A percentile compares a stretch with the other conserved stretches of the same genome.
Evolutionary conservation across 1,140 invertebrate species (phyloP).

Genomic region (Drosophila dunni): DNA sequence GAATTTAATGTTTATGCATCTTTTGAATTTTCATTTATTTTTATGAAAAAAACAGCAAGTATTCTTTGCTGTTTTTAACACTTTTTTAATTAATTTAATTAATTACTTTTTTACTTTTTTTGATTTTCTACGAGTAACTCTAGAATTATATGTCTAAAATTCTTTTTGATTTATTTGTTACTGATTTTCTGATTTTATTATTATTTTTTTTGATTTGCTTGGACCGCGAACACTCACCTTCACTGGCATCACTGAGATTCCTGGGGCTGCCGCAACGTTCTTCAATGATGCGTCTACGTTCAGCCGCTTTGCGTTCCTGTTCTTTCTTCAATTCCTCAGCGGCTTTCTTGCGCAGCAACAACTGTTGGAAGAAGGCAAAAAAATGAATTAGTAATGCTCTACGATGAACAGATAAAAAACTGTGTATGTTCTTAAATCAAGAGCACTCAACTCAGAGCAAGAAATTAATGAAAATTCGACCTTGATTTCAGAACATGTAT

Average conservation of each 20-base stretch:
- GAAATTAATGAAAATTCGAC: no score
- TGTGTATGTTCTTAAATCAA: no score
- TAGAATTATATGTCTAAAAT: not conserved
- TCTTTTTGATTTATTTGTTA: slow-evolving; percentile 1
- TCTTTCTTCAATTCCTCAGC: slow-evolving; percentile 99
- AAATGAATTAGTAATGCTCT: no score
- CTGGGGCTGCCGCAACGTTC: slow-evolving; percentile 96
- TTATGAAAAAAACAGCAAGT: slow-evolving; percentile 23
- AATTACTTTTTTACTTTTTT: slow-evolving; percentile 7
- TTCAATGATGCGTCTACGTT: slow-evolving; percentile 98
- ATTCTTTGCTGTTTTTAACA: slow-evolving; percentile 30
- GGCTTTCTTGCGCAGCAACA: slow-evolving; percentile 99
- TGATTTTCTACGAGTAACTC: slow-evolving; percentile 8
- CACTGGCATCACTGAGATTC: slow-evolving; percentile 94
- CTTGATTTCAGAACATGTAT: no score
- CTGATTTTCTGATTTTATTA: slow-evolving; percentile 12
- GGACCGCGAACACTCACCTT: slow-evolving; percentile 89
- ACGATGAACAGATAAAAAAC: no score
- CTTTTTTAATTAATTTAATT: slow-evolving; percentile 3
- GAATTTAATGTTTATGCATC: slow-evolving; percentile 57
- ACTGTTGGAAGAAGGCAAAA: slow-evolving; percentile 85
- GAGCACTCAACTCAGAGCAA: no score
- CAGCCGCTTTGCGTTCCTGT: slow-evolving; percentile 98
- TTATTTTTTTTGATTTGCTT: slow-evolving; percentile 7
- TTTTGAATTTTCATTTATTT: slow-evolving; percentile 11